Percentiles rank a stretch among this genome's conserved stretches.
Conservation (phyloP, 2,888 invertebrate species). For the Tribolium freemani region DNA sequence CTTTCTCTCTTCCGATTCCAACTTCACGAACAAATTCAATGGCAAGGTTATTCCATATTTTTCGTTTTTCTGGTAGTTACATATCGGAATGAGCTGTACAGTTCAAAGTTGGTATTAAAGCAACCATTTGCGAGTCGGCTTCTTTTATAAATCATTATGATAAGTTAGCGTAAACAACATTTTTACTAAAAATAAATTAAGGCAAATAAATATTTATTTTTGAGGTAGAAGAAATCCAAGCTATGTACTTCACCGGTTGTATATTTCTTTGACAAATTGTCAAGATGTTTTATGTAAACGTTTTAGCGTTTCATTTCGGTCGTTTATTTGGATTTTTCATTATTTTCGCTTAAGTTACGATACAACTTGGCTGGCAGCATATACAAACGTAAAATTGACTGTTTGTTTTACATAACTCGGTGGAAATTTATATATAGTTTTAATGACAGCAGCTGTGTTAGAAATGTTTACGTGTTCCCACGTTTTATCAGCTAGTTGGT, state of each 20-base stretch:
- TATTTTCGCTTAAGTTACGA: neutral
- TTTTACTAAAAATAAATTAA: neutral
- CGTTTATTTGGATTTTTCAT: slow-evolving; percentile 2
- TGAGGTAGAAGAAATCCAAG: neutral
- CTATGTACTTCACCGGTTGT: neutral
- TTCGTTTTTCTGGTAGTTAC: no score
- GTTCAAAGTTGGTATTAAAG: neutral
- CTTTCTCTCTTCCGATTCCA: neutral
- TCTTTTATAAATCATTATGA: neutral
- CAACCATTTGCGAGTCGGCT: no score
- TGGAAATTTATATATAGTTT: slow-evolving; percentile 38
- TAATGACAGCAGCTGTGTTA: slow-evolving; percentile 38
- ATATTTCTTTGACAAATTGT: neutral
- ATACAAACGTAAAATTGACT: slow-evolving; percentile 22
- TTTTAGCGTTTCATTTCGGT: neutral
- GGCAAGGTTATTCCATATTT: neutral
- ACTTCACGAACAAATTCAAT: no score
- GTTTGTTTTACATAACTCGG: slow-evolving; percentile 32
- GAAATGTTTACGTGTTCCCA: slow-evolving; percentile 32
- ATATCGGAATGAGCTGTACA: neutral
- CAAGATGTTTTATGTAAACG: neutral
- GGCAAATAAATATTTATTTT: no score
- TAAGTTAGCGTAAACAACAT: neutral
- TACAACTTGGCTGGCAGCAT: neutral
- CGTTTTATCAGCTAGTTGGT: slow-evolving; percentile 21